Base-by-base conservation (phyloP, 1,140 invertebrate species). In the Venustaconcha ellipsiformis region DNA sequence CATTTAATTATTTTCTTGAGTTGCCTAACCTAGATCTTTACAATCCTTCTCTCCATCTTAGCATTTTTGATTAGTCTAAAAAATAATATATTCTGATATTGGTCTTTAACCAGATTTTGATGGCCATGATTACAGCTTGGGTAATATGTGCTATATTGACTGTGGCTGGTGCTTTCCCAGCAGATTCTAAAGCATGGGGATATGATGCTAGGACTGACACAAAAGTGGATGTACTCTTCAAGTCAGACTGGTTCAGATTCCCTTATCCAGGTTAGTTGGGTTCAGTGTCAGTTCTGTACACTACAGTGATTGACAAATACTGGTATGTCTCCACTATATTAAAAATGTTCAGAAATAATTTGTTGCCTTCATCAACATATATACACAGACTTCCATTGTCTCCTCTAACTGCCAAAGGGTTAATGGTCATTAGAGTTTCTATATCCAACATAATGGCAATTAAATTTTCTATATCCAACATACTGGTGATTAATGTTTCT, bases 161-260 rank as follows among this genome's bases (percentile, higher is more conserved):
- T 0, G 86, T 90, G 0, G 93, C 93, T 0, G 92, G 93, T 78
- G 91, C 92, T 4, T 91, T 96, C 15, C 92, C 92, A 0, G 82
- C 87, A 14, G 80, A 81, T 18, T 77, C 73, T 0, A 72, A 63
- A 4, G 63, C 73, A 8, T 85, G 81, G 26, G 94, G 93, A 2
- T 94, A 96, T 90, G 92, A 93, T 13, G 95, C 94, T 0, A 90
- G 95, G 71, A 95, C 95, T 0, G 96, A 97, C 84, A 92, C 93
- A 11, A 95, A 95, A 82, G 80, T 95, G 0, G 92, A 93, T 73
- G 94, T 95, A 69, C 89, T 96, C n/a, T 89, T 90, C 18, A 92
- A 94, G 81, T 93, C 95, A 1, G 92, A 93, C 0, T 96, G 95
- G 95, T 95, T 97, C 85, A 90, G 95, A 30, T 86, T 97, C 57